Evolutionary conservation across 2,113 vertebrate species (phyloP).

Genomic region (Lepisosteus osseus): DNA sequence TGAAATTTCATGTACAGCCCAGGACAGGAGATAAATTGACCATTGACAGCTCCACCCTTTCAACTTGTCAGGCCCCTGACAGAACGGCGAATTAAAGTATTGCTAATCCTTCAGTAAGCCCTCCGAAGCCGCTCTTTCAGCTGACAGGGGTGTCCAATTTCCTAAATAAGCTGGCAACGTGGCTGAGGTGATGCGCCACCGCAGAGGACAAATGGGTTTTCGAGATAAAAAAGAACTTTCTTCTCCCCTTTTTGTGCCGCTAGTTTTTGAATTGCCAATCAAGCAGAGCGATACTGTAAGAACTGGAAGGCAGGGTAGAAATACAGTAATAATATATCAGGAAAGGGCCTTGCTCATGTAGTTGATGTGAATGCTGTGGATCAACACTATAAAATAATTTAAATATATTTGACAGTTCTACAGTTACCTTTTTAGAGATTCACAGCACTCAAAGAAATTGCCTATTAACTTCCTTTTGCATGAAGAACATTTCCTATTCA

Average conservation of each 20-base stretch:
- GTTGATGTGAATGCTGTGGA: constrained; percentile 31
- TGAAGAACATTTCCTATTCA: no score
- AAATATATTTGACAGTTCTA: constrained; percentile 35
- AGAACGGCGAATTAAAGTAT: constrained; percentile 53
- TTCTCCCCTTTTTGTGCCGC: not conserved
- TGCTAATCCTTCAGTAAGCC: constrained; percentile 53
- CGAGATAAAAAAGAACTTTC: not conserved
- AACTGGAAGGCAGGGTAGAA: not conserved
- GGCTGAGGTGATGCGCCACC: not conserved
- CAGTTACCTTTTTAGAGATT: not conserved
- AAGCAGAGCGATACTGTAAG: no score
- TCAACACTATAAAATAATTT: constrained; percentile 35
- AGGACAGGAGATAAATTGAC: constrained; percentile 50
- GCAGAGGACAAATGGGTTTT: constrained; percentile 3
- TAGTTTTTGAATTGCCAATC: not conserved
- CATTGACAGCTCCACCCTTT: constrained; percentile 52
- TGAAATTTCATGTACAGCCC: constrained; percentile 52
- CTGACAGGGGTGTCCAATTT: constrained; percentile 26
- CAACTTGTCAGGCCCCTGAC: constrained; percentile 50
- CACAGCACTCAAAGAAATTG: no score
- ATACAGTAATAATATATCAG: constrained; percentile 3
- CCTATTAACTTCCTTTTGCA: no score
- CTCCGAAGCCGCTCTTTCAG: constrained; percentile 24
- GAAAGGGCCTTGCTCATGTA: constrained; percentile 24
- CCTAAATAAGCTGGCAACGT: constrained; percentile 30